phyloP scores from a whole-genome alignment of 2,113 vertebrate species.

The Alectura lathami region DNA sequence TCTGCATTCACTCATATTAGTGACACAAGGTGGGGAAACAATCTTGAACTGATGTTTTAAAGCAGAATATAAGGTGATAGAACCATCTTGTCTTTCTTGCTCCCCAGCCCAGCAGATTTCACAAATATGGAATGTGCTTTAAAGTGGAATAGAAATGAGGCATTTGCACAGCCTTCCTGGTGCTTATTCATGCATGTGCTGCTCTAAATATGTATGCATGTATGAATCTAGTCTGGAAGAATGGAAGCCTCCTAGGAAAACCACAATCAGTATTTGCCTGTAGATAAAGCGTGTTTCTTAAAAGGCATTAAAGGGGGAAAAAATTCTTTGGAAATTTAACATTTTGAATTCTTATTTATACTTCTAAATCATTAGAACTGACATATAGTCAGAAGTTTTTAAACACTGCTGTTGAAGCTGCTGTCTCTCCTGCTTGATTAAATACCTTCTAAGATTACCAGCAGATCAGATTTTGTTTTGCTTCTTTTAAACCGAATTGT shows the following conservation, averaged over 20 bases:
- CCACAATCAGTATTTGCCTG: background rate
- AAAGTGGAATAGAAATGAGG: background rate
- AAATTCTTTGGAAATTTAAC: background rate
- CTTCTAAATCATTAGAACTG: constrained; percentile 9
- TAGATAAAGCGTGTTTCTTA: background rate
- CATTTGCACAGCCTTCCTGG: background rate
- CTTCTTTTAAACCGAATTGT: constrained; percentile 58
- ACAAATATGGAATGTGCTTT: background rate
- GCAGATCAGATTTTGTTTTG: constrained; percentile 67
- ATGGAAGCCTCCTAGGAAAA: background rate
- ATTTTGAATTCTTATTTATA: background rate
- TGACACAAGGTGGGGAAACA: background rate
- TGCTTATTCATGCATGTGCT: background rate
- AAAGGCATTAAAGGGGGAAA: background rate
- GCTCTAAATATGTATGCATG: background rate
- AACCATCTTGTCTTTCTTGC: background rate
- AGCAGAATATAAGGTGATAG: background rate
- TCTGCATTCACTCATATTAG: background rate
- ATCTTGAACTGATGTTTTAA: background rate
- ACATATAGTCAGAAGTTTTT: background rate
- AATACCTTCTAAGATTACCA: constrained; percentile 70
- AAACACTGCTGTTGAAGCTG: constrained; percentile 33
- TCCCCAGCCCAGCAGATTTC: background rate
- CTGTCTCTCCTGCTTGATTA: constrained; percentile 37
- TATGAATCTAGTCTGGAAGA: background rate